These are phyloP conservation scores for Heterotilapia buettikoferi DNA, from an alignment of 2,113 vertebrate species.

Conservation along the genomic window DNA sequence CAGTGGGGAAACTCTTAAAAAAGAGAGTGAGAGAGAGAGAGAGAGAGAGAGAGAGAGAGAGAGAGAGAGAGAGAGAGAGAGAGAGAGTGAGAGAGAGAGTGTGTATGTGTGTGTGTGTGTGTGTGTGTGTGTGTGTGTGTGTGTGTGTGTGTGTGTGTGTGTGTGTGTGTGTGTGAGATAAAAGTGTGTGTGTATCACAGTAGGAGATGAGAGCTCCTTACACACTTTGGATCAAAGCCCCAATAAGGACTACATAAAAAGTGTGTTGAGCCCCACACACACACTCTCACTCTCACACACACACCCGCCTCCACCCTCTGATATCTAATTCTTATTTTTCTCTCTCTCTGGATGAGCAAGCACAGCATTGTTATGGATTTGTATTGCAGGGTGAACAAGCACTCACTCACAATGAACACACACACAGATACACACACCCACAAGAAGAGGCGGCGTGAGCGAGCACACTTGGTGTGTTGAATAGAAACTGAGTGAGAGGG, in stretches of 20 bases:
- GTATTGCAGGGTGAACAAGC: background rate
- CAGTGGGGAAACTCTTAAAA: too few relatives aligned
- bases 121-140: background rate
- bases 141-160: too few relatives aligned
- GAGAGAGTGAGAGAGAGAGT: too few relatives aligned
- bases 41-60: too few relatives aligned
- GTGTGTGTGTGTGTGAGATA: slow-evolving; percentile 17
- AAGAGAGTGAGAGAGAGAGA: too few relatives aligned
- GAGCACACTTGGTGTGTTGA: background rate
- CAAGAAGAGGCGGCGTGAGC: background rate
- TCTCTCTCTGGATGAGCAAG: slow-evolving; percentile 21
- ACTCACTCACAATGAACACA: background rate
- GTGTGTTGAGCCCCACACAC: background rate
- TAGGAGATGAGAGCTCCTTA: slow-evolving; percentile 35
- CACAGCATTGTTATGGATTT: slow-evolving; percentile 23
- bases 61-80: too few relatives aligned
- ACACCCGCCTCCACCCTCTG: background rate
- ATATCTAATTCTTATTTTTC: slow-evolving; percentile 31
- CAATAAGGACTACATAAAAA: slow-evolving; percentile 26
- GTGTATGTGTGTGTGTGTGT: background rate
- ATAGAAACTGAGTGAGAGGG: background rate
- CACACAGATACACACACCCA: background rate
- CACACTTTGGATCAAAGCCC: slow-evolving; percentile 48
- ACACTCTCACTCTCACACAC: background rate
- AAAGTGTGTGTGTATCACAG: slow-evolving; percentile 33